Percentiles rank a stretch among this genome's conserved stretches.
Conservation (phyloP, 2,113 vertebrate genomes). For the Rattus norvegicus region GRCr8 NC_086036.1:74389501-74390000, state of each 20-base stretch:
- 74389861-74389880: not conserved
- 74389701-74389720: not conserved
- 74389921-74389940: not conserved
- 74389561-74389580: conserved; percentile 39
- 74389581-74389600: conserved; percentile 75
- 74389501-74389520: conserved; percentile 77
- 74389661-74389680: conserved; percentile 64
- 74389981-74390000: too few relatives aligned
- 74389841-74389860: not conserved
- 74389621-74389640: conserved; percentile 73
- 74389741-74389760: conserved; percentile 54
- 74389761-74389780: not conserved
- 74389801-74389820: not conserved
- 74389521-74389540: conserved; percentile 65
- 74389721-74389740: conserved; percentile 33
- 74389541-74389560: conserved; percentile 57
- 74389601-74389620: conserved; percentile 77
- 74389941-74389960: not conserved
- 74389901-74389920: too few relatives aligned
- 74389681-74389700: conserved; percentile 57
- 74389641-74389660: conserved; percentile 67
- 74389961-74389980: not conserved
- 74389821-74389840: not conserved
- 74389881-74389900: not conserved
- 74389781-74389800: not conserved